Evolutionary conservation across 2,113 vertebrate species (phyloP).

Genomic region (Caretta caretta): DNA sequence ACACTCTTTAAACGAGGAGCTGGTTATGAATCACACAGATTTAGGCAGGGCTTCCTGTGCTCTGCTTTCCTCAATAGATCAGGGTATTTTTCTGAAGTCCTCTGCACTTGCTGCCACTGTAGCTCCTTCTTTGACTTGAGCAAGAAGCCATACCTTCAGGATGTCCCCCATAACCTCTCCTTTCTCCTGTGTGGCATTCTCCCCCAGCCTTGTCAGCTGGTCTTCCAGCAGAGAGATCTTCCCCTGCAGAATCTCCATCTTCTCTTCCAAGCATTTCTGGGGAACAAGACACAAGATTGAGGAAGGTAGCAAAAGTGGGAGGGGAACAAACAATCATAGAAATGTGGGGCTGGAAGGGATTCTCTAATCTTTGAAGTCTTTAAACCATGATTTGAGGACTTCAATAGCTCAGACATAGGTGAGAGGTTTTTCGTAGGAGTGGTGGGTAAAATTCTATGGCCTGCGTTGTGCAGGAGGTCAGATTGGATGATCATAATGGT

Average conservation of each 20-base stretch:
- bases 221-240: conserved; percentile 92
- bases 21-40: background rate
- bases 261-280: conserved; percentile 89
- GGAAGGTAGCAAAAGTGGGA: rapidly evolving
- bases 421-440: too few species aligned
- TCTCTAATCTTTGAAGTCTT: too few species aligned
- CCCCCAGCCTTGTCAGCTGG: conserved; percentile 77
- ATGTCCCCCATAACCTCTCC: conserved; percentile 92
- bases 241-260: conserved; percentile 90
- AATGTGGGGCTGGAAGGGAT: too few species aligned
- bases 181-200: conserved; percentile 73
- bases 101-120: background rate
- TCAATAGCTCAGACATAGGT: too few species aligned
- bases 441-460: too few species aligned
- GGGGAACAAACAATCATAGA: too few species aligned
- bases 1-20: background rate
- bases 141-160: conserved; percentile 82
- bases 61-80: background rate
- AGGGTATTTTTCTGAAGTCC: background rate
- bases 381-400: too few species aligned
- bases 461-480: too few species aligned
- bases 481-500: too few species aligned
- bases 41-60: too few species aligned
- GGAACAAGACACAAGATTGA: background rate
- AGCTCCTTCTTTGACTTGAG: rapidly evolving